Conservation (phyloP, 2,888 invertebrate species). For the Rotaria magnacalcarata region DNA sequence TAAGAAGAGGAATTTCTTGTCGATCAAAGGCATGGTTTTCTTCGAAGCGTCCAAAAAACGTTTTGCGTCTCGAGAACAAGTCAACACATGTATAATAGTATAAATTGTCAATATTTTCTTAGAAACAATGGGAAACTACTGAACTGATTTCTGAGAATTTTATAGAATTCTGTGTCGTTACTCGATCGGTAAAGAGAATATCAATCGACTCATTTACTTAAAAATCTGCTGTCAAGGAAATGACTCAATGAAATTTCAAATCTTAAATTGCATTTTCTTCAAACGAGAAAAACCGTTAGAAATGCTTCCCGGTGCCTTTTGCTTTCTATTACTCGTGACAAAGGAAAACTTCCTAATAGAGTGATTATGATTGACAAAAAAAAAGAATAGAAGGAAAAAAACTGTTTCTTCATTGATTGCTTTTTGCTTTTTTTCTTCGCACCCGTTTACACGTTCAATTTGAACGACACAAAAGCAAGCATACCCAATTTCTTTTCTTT, state of each 20-base stretch:
- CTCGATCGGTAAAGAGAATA: no score
- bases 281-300: background rate
- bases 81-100: no score
- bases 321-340: background rate
- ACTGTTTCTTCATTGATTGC: background rate
- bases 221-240: no score
- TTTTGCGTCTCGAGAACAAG: no score
- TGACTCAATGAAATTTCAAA: background rate
- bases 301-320: background rate
- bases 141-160: no score
- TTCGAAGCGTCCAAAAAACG: no score
- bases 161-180: no score
- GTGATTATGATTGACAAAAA: constrained; percentile 8
- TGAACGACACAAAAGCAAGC: background rate
- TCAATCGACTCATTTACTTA: no score
- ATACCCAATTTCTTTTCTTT: background rate
- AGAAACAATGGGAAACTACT: no score
- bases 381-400: background rate
- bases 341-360: background rate
- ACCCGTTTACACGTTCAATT: background rate
- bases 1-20: no score
- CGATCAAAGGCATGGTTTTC: no score
- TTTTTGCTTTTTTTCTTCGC: background rate
- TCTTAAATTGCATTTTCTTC: background rate
- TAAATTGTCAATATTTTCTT: no score